These are phyloP conservation scores for Onchidella celtica DNA, from an alignment of 2,888 invertebrate genomes.

Conservation along the genomic window DNA sequence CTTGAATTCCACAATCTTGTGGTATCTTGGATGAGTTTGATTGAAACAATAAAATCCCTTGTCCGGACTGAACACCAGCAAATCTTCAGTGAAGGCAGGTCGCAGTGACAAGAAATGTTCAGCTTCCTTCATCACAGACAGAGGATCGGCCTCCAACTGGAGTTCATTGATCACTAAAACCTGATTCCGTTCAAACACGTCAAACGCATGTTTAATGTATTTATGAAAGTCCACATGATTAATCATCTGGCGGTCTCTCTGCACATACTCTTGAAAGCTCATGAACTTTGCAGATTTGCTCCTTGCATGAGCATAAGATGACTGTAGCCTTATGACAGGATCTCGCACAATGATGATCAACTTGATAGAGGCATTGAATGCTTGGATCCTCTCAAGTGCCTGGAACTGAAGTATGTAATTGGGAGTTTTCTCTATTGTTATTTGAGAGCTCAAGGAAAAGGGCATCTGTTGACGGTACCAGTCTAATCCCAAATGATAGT, in stretches of 20 bases:
- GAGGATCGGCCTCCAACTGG: slow-evolving; percentile 5
- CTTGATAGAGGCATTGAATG: slow-evolving; percentile 94
- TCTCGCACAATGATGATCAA: slow-evolving; percentile 97
- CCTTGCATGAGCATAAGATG: slow-evolving; percentile 92
- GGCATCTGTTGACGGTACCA: slow-evolving; percentile 96
- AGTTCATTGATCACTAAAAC: slow-evolving; percentile 9
- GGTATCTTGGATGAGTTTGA: background rate
- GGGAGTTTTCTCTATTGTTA: slow-evolving; percentile 98
- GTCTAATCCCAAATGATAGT: slow-evolving; percentile 93
- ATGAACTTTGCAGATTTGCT: background rate
- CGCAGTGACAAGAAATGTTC: background rate
- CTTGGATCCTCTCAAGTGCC: slow-evolving; percentile 95
- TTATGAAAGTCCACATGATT: background rate
- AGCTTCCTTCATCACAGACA: slow-evolving; percentile 5
- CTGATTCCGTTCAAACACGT: background rate
- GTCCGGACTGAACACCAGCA: slow-evolving; percentile 1
- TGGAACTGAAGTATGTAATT: slow-evolving; percentile 98
- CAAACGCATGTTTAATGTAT: background rate
- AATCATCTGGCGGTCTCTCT: no score
- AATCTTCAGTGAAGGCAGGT: background rate
- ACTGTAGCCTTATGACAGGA: slow-evolving; percentile 96
- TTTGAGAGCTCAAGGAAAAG: slow-evolving; percentile 92
- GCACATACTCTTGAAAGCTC: background rate
- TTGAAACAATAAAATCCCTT: slow-evolving; percentile 41
- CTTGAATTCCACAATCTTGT: background rate